phyloP scores from a whole-genome alignment of 2,888 invertebrate species.

The Altica lythri region DNA sequence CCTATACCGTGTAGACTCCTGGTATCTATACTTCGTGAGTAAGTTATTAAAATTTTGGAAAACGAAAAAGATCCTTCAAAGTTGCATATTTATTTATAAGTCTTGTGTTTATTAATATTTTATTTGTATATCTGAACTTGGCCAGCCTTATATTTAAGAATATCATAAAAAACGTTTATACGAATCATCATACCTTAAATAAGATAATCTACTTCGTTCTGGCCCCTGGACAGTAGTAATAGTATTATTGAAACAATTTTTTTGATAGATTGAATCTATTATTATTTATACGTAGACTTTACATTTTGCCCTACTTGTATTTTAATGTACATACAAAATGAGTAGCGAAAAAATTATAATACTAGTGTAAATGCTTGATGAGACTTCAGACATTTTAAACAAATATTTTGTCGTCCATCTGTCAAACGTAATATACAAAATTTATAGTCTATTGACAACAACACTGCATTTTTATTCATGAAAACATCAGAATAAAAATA shows the following conservation, averaged over 20 bases:
- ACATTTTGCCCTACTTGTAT: conserved; percentile 37
- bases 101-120: too few species aligned
- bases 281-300: conserved; percentile 37
- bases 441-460: conserved; percentile 17
- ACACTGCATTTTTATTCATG: too few species aligned
- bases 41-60: too few species aligned
- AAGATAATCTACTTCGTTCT: conserved; percentile 10
- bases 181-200: too few species aligned
- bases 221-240: conserved; percentile 24
- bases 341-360: conserved; percentile 39
- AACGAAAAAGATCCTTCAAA: too few species aligned
- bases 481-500: too few species aligned
- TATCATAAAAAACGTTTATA: too few species aligned
- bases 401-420: conserved; percentile 14
- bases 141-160: too few species aligned
- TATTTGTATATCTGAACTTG: too few species aligned
- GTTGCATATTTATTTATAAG: too few species aligned
- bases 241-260: conserved; percentile 36
- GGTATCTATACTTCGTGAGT: too few species aligned
- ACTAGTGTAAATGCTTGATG: conserved; percentile 33
- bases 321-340: conserved; percentile 41
- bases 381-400: conserved; percentile 1
- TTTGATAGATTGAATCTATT: conserved; percentile 43
- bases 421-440: conserved; percentile 5
- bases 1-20: too few species aligned